Evolutionary conservation across 2,888 invertebrate species (phyloP), one percentile per base, ranked within the genome.

Genomic region (Molorchus minor): DNA sequence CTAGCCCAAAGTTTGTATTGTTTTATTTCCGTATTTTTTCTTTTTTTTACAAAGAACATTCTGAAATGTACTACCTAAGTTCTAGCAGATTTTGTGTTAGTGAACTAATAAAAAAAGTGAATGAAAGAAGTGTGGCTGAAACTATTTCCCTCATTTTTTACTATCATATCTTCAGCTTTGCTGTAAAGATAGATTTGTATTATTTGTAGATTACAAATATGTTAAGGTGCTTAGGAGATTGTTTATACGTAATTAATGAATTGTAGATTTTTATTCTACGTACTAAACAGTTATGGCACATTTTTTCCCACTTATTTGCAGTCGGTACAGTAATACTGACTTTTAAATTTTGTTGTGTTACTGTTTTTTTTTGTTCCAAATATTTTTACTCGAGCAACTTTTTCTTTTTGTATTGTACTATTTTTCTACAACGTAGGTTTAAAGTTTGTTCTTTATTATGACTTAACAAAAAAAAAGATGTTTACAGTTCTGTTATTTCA

Each of bases 131-230:
- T 51, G 56, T 30, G 49, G 43, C 21, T 40, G 51, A 12, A n/a
- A 44, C 25, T 15, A 30, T 64, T 61, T 59, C 47, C 51, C 33
- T 41, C 10, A 36, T 53, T 49, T 58, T 62, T 55, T 64, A 62
- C 51, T 56, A 56, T 51, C 60, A 53, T 55, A 38, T 45, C 54
- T 59, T 51, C 56, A 56, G 55, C 60, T 54, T 41, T 38, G 47
- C 57, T 61, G 53, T 68, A 55, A 58, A 62, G 44, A 63, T 44
- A 40, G 49, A 53, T 47, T 62, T 68, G 66, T 68, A 68, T 67
- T 64, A 68, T 68, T 67, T 67, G 62, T 69, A 68, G 67, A 64
- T 64, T 64, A 59, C 41, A 59, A 64, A 56, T 63, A 61, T 62
- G 55, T 62, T 68, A 65, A 67, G 67, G 68, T 71, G 68, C 69